A percentile compares a stretch with the other conserved stretches of the same genome.
phyloP scores from a whole-genome alignment of 2,888 invertebrate genomes.

The Ceratothoa steindachneri region DNA sequence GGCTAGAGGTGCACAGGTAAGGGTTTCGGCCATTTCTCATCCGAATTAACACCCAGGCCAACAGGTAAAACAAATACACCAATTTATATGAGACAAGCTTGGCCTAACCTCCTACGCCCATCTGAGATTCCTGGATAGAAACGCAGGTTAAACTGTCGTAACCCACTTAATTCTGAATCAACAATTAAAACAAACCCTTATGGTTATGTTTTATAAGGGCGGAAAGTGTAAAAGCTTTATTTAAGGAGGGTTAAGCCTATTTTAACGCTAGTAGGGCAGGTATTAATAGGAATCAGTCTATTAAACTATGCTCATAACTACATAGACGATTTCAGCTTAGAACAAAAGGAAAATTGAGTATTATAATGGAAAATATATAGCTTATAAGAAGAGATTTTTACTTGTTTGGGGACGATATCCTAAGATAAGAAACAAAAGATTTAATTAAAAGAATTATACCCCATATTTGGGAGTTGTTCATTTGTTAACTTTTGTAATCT shows the following conservation, averaged over 20 bases:
- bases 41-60: slow-evolving; percentile 38
- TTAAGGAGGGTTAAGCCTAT: not conserved
- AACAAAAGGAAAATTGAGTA: too few species aligned
- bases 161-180: not conserved
- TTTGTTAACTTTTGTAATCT: too few species aligned
- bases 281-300: slow-evolving; percentile 5
- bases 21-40: slow-evolving; percentile 29
- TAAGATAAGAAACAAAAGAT: not conserved
- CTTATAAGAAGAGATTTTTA: too few species aligned
- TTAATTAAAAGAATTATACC: not conserved
- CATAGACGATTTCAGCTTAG: not conserved
- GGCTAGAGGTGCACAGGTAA: slow-evolving; percentile 31
- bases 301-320: slow-evolving; percentile 1
- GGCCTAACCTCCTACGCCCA: not conserved
- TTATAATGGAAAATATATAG: too few species aligned
- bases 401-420: too few species aligned
- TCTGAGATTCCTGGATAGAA: not conserved
- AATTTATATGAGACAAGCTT: slow-evolving; percentile 35
- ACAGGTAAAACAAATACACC: slow-evolving; percentile 45
- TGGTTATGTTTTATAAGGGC: slow-evolving; percentile 3
- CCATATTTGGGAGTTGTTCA: too few species aligned
- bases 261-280: not conserved
- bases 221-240: not conserved
- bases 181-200: slow-evolving; percentile 1
- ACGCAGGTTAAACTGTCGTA: not conserved